Base-by-base conservation (phyloP, 2,113 vertebrate genomes). In the Corvus cornix region DNA sequence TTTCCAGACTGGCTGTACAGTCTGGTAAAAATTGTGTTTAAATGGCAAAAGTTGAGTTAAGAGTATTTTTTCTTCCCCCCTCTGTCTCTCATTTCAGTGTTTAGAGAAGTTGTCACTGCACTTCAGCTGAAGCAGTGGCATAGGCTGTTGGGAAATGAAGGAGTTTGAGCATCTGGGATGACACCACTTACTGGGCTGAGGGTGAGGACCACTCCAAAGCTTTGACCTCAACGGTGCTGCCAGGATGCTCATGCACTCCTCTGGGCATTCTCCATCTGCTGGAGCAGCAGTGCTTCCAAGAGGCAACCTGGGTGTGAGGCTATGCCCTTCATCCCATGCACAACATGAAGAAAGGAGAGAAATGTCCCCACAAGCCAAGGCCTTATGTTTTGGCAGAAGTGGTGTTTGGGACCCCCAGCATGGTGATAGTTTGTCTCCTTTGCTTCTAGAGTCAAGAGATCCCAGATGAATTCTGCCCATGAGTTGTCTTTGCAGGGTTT, bases 1-100 rank as follows among this genome's bases (percentile, higher is more conserved):
- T 97, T 96, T 86, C 94, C 98, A 97, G 96, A 83, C 68, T 81
- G 87, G 73, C 43, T 30, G 23, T 79, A 82, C 5, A 16, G 66
- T 86, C 96, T 97, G 92, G 24, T 39, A 91, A 97, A 72, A 75
- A 60, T 96, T 96, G 59, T 64, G 49, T 56, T 79, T 84, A 63
- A 76, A 87, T 41, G 24, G 7, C 66, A 84, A 90, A 93, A 89
- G 77, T 88, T 94, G 87, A 77, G 41, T 86, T 70, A 64, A 64
- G 60, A 78, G 62, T 58, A 20, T 31, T 70, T 64, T 55, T 39
- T 69, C 46, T 2, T 16, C 2, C 7, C 2, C 8, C 2, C 10
- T 15, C 41, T 44, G 77, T 82, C 35, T 86, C 35, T 84, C 55
- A 52, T 83, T 97, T 91, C 49, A 62, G 15, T 63, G 67, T 94